Base-by-base conservation (phyloP, 2,113 vertebrate species). In the Nothobranchius kuhntae region DNA sequence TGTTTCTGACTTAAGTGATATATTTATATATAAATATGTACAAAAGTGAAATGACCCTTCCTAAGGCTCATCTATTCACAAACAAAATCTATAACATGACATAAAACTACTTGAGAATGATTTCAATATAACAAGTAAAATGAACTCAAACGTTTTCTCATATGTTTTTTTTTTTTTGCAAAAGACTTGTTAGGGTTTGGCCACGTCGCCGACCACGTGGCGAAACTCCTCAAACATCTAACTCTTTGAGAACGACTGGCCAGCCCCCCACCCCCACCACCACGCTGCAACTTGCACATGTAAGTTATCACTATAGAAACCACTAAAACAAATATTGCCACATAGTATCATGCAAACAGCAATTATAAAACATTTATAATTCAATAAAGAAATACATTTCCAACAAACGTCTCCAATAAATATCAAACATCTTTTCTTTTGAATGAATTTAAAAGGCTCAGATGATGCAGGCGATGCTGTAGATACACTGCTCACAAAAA, bases 281-380 rank as follows among this genome's bases (percentile, higher is more conserved):
- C 68, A 46, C 2, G 38, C 65, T 59, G 65, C 74, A 65, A 82
- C 75, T 83, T 79, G 80, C 85, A 91, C 86, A 70, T 75, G 58
- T 51, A 85, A 85, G 71, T 89, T 72, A 70, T 84, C 83, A 89
- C 87, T 73, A 91, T 87, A 91, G 82, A 90, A 92, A 89, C 80
- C 82, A 89, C 83, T 81, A 65, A 86, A 92, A 92, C 91, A 86
- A 91, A 86, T 91, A 91, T 90, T 82, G 85, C 87, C 85, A 92
- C 91, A 79, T 61, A 83, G 73, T 81, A 91, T 87, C 92, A 93
- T 93, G 93, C 92, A 93, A 90, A 93, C 89, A 90, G 84, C 82
- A 84, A 83, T 86, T 89, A 90, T 85, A 90, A 91, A 91, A 90
- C 83, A 87, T 77, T 82, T 78, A 82, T 71, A 89, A 75, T 77